Base-by-base conservation (phyloP, 2,888 invertebrate genomes). In the Muschampia plurimacula region DNA sequence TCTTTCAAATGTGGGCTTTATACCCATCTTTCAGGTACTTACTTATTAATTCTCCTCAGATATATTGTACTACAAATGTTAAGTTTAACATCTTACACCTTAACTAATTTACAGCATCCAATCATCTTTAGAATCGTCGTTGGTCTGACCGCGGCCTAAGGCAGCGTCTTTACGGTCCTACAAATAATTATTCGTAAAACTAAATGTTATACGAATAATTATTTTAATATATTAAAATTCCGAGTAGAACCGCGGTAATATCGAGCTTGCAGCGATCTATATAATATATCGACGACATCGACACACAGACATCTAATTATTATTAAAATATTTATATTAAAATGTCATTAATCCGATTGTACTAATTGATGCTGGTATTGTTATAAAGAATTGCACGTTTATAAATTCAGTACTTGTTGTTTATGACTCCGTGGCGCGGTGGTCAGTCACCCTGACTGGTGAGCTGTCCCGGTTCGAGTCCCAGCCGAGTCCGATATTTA, bases 211-310 rank as follows among this genome's bases (percentile, higher is more conserved):
- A 62, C 36, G 60, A 66, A 71, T 66, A 59, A 66, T 49, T 71
- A 49, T 36, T 63, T 60, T 44, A 22, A 6, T 52, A 41, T 28
- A 22, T 44, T 62, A 7, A 39, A 67, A 52, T 55, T 28, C 13
- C 32, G 10, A 28, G 36, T 59, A 67, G 59, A 67, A 72, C 41
- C 62, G 72, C 52, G 44, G 32, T 55, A 52, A 66, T 62, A 32
- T 39, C 67, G 82, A 82, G 82, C 82, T 82, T 82, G 82, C 82
- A 82, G 82, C 82, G 79, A 73, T 77, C 74, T 74, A 66, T 77
- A 74, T 78, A 76, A 77, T 74, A 73, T 77, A 78, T 79, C 77
- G 77, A 64, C 79, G 76, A 78, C 76, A 77, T 67, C 75, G 64
- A 76, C 75, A 78, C 78, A 68, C 59, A 72, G 74, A 75, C 71